phyloP scores from a whole-genome alignment of 2,797 vertebrate species.

The Melanotaenia trifasciata region DNA sequence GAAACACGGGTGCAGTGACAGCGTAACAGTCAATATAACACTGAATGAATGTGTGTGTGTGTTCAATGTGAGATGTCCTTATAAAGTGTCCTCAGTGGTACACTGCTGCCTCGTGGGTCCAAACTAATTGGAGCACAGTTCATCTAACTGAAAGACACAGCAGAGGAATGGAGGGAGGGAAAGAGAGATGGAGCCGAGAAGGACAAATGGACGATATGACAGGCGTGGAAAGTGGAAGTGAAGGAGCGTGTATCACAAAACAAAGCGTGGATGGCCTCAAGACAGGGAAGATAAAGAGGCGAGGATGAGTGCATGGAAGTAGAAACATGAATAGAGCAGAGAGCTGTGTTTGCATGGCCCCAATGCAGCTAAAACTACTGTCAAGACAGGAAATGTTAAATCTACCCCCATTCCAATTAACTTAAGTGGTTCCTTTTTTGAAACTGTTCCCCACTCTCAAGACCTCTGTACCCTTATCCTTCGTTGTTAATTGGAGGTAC shows the following conservation, averaged over 20 bases:
- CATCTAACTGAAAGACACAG: slow-evolving; percentile 49
- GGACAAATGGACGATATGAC: slow-evolving; percentile 41
- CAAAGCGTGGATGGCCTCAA: slow-evolving; percentile 11
- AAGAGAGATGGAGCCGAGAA: slow-evolving; percentile 29
- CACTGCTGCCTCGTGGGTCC: slow-evolving; percentile 59
- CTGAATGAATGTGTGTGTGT: slow-evolving; percentile 8
- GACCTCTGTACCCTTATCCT: not conserved
- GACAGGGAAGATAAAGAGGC: slow-evolving; percentile 12
- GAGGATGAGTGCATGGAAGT: not conserved
- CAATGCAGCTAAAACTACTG: not conserved
- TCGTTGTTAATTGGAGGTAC: not conserved
- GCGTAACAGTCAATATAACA: slow-evolving; percentile 18
- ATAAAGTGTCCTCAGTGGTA: slow-evolving; percentile 49
- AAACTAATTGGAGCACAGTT: slow-evolving; percentile 66
- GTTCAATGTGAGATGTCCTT: slow-evolving; percentile 21
- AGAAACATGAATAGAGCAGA: not conserved
- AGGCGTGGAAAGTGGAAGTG: slow-evolving; percentile 9
- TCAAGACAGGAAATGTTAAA: not conserved
- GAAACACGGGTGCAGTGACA: not conserved
- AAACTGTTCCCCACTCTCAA: not conserved
- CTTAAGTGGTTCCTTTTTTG: not conserved
- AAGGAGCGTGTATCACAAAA: slow-evolving; percentile 22
- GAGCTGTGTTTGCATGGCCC: not conserved
- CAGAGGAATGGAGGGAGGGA: slow-evolving; percentile 35
- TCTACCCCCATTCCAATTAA: not conserved